Evolutionary conservation across 2,113 vertebrate species (phyloP).

Genomic region (Cercocebus atys): DNA sequence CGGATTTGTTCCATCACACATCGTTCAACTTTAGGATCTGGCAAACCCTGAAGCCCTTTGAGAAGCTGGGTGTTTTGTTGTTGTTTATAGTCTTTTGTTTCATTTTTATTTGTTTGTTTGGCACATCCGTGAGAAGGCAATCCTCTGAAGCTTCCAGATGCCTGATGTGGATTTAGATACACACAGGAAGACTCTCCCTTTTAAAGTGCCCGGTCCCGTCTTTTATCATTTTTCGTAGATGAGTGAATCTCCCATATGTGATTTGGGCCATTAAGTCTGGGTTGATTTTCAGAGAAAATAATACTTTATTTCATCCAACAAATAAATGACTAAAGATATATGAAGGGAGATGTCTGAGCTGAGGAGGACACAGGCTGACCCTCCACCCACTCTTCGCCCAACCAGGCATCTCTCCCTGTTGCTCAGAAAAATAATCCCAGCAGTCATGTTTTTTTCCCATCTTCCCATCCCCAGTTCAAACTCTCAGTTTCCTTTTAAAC

Average conservation of each 20-base stretch:
- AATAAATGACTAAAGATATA: neutral
- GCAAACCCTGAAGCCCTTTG: neutral
- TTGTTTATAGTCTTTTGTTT: neutral
- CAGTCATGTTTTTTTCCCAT: fast-evolving
- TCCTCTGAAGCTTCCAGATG: too few species aligned
- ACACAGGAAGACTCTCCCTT: neutral
- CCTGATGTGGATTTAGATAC: neutral
- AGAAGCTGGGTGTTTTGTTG: neutral
- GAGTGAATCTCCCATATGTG: neutral
- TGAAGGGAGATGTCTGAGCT: neutral
- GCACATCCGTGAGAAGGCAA: neutral
- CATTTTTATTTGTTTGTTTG: neutral
- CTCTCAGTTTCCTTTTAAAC: neutral
- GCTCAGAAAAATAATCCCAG: neutral
- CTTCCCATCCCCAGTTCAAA: fast-evolving
- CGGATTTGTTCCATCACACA: too few species aligned
- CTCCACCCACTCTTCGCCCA: fast-evolving
- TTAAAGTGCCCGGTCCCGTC: fast-evolving
- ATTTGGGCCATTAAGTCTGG: neutral
- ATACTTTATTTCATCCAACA: neutral
- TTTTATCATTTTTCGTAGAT: neutral
- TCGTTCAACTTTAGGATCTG: neutral
- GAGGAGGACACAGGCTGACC: fast-evolving
- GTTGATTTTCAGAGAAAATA: neutral
- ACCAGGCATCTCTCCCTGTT: neutral